phyloP scores from a whole-genome alignment of 2,797 vertebrate genomes.

The Lepus townsendii region DNA sequence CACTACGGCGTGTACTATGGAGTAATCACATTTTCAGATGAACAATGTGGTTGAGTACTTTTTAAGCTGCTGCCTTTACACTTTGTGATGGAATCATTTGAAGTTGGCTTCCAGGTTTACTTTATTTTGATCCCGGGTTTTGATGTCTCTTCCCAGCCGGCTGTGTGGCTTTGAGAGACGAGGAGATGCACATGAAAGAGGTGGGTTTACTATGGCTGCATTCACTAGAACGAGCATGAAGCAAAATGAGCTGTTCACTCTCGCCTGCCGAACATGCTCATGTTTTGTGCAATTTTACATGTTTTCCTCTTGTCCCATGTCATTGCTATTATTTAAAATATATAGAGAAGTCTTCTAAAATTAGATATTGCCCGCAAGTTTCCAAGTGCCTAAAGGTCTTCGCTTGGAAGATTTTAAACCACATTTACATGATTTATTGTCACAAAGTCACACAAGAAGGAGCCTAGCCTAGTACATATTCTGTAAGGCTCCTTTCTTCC shows the following conservation, averaged over 20 bases:
- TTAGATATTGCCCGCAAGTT: not conserved
- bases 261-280: not conserved
- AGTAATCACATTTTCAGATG: not conserved
- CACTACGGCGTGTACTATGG: not conserved
- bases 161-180: too few relatives aligned
- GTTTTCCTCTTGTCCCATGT: not conserved
- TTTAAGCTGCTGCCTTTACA: not conserved
- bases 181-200: not conserved
- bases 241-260: not conserved
- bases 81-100: not conserved
- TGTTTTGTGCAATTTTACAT: not conserved
- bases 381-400: not conserved
- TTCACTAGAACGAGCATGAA: not conserved
- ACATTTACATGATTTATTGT: not conserved
- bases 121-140: not conserved
- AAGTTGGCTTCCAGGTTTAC: not conserved
- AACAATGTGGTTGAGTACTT: not conserved
- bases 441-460: not conserved
- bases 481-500: not conserved
- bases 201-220: not conserved
- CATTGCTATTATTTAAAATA: not conserved
- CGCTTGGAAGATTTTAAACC: not conserved
- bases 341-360: not conserved
- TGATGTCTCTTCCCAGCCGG: not conserved
- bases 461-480: not conserved